These are phyloP conservation scores for Empis livida DNA, from an alignment of 2,888 invertebrate genomes.

Conservation along the genomic window DNA sequence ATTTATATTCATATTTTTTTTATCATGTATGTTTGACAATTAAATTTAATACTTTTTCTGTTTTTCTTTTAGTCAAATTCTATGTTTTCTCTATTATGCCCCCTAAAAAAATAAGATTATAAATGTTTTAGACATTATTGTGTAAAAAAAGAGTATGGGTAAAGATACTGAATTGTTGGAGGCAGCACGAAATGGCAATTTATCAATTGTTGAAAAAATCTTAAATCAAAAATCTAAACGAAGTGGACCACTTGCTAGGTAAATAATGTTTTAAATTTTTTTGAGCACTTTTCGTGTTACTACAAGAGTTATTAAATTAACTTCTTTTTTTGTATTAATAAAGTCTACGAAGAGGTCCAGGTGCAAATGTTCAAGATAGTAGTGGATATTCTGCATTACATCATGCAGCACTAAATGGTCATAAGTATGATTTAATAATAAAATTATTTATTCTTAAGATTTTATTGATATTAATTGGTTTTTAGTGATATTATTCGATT, in stretches of 20 bases:
- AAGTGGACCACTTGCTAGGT: conserved; percentile 90
- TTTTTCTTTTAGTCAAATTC: too few relatives aligned
- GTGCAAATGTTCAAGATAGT: conserved; percentile 85
- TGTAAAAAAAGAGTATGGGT: too few relatives aligned
- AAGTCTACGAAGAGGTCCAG: conserved; percentile 71
- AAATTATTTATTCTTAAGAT: too few relatives aligned
- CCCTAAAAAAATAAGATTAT: too few relatives aligned
- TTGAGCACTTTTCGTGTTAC: too few relatives aligned
- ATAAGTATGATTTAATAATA: conserved; percentile 49
- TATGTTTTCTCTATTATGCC: too few relatives aligned
- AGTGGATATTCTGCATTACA: conserved; percentile 90
- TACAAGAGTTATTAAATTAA: background rate
- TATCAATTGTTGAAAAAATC: conserved; percentile 79
- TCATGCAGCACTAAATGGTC: conserved; percentile 86
- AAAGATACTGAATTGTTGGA: conserved; percentile 94
- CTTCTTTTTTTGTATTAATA: background rate
- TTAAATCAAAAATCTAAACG: conserved; percentile 77
- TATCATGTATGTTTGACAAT: too few relatives aligned
- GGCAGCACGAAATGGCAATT: conserved; percentile 87
- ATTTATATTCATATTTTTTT: too few relatives aligned
- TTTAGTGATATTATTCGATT: conserved; percentile 72
- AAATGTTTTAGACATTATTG: too few relatives aligned
- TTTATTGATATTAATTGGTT: conserved; percentile 11
- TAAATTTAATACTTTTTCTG: too few relatives aligned
- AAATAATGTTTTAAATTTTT: conserved; percentile 29